Conservation (phyloP, 2,888 invertebrate genomes). For the Galerucella nymphaeae region DNA sequence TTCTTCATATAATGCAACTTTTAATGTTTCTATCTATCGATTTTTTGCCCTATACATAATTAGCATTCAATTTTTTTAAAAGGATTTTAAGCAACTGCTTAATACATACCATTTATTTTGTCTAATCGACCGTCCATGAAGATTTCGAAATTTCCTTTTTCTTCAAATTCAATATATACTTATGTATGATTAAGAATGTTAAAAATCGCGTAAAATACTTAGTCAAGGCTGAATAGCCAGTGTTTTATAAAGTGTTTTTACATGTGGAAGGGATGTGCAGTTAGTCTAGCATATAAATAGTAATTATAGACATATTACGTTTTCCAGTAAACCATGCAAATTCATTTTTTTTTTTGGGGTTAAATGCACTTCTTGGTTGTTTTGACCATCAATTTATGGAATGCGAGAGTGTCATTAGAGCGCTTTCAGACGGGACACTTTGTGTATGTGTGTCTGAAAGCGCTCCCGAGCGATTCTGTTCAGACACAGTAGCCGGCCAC, state of each 20-base stretch:
- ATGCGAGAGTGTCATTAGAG: too few relatives aligned
- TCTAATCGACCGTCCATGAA: neutral
- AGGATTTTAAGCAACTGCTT: neutral
- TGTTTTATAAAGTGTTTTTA: neutral
- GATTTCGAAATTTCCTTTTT: neutral
- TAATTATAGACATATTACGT: neutral
- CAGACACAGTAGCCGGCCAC: too few relatives aligned
- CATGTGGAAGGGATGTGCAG: neutral
- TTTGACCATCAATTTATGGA: too few relatives aligned
- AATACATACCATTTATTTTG: neutral
- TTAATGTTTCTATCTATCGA: neutral
- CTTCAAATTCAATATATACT: neutral
- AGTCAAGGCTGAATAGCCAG: neutral
- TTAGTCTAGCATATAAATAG: neutral
- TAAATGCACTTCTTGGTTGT: neutral
- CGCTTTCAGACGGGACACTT: too few relatives aligned
- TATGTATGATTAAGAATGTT: neutral
- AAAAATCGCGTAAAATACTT: neutral
- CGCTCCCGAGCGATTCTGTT: too few relatives aligned
- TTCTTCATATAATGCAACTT: neutral
- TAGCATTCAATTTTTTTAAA: neutral
- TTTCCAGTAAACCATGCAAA: neutral
- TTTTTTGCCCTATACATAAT: neutral
- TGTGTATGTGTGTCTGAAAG: too few relatives aligned
- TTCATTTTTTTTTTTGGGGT: neutral